Evolutionary conservation across 2,888 invertebrate genomes (phyloP).

Genomic region (Amblyteles armatorius): DNA sequence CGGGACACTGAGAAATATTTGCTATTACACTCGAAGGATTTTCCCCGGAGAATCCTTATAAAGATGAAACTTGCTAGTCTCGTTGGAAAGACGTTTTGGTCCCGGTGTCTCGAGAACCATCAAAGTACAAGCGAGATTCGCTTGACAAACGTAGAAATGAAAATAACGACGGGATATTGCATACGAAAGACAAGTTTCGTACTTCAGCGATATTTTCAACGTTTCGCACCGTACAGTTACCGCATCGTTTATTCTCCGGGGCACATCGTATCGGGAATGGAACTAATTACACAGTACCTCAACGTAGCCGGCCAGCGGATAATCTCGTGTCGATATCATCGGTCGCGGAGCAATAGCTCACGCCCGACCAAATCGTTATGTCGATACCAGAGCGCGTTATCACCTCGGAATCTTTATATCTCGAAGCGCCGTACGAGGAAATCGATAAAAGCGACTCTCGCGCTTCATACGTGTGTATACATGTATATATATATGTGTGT

Average conservation of each 20-base stretch:
- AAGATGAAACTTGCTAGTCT: conserved; percentile 1
- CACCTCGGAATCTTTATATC: conserved; percentile 46
- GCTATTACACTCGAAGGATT: conserved; percentile 13
- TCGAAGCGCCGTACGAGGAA: conserved; percentile 25
- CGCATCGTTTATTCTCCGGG: not conserved
- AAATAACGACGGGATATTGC: not conserved
- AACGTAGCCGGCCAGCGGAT: conserved; percentile 15
- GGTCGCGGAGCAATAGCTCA: conserved; percentile 35
- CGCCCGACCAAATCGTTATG: conserved; percentile 27
- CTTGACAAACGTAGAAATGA: not conserved
- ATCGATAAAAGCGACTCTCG: conserved; percentile 28
- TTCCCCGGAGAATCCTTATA: not conserved
- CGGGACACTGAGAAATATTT: conserved; percentile 21
- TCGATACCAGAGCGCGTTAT: conserved; percentile 46
- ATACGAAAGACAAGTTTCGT: not conserved
- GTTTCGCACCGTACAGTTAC: not conserved
- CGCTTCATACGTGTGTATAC: not conserved
- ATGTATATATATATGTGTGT: not conserved
- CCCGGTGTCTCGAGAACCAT: not conserved
- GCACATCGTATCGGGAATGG: conserved; percentile 7
- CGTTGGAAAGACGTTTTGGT: not conserved
- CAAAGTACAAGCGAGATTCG: not conserved
- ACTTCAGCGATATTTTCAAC: not conserved
- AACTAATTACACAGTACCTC: conserved; percentile 41
- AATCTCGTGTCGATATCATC: conserved; percentile 25